Percentiles rank a stretch among this genome's conserved stretches.
Conservation (phyloP, 2,113 vertebrate genomes). For the Parus major region DNA sequence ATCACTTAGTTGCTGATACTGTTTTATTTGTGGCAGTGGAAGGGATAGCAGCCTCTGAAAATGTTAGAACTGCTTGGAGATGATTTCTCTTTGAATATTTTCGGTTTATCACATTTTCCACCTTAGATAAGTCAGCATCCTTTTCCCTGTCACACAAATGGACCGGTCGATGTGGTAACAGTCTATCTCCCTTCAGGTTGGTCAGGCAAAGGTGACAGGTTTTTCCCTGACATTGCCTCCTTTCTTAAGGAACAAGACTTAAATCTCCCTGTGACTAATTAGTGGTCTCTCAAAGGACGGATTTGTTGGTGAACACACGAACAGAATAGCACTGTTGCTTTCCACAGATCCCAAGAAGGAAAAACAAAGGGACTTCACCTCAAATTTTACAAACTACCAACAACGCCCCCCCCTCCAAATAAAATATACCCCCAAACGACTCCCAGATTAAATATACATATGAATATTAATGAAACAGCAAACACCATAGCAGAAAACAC, state of each 20-base stretch:
- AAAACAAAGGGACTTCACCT: not conserved
- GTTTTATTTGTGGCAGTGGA: not conserved
- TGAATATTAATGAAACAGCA: not conserved
- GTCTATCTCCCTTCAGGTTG: not conserved
- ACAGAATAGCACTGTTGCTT: not conserved
- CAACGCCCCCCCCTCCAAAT: fast-evolving
- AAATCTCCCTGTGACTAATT: not conserved
- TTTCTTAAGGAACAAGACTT: not conserved
- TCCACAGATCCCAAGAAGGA: not conserved
- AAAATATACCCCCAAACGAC: not conserved
- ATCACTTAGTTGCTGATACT: not conserved
- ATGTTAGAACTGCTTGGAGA: not conserved
- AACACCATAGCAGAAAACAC: not conserved
- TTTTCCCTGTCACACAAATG: not conserved
- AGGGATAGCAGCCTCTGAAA: not conserved
- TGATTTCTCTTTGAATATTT: not conserved
- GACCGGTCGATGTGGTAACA: not conserved
- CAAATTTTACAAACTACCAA: not conserved
- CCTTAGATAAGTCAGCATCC: not conserved
- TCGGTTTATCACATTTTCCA: not conserved
- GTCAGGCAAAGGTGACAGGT: not conserved
- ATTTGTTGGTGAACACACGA: not conserved
- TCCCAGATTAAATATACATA: not conserved
- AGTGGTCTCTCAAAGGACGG: not conserved
- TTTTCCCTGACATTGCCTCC: not conserved